Evolutionary conservation across 1,140 invertebrate species (phyloP), one percentile per base, ranked within the genome.

Genomic region (Prorops nasuta): DNA sequence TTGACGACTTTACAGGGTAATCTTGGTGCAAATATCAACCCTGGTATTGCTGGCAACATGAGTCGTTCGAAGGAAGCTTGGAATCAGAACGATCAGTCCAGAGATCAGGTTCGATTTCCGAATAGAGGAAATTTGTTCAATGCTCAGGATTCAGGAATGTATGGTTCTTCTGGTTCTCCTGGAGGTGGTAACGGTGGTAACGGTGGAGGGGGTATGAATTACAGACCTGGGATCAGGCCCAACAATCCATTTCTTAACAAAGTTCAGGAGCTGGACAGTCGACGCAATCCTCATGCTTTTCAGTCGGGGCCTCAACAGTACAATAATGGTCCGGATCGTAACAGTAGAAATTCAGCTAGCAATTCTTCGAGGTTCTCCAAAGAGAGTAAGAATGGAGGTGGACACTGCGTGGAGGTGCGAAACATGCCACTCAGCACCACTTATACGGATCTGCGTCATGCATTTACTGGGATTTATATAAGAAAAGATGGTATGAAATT

Each of bases 401-500:
- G 81, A 6, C 75, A 78, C 39, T 89, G 88, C 60, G 80, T 93
- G 8, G 84, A 88, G 55, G 77, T 94, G 0, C 80, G 81, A 32
- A 86, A 87, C 44, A 83, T 89, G 66, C 83, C 83, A 1, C 69
- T 80, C 14, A 84, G 80, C 48, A 81, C 86, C 0, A 83, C 80
- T n/a, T 91, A 91, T 62, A 81, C 83, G 16, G 91, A 94, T 62
- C 76, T 96, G 0, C 78, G 90, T 9, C 83, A 87, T 42, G 89
- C 94, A 51, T 95, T 96, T 66, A 80, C 83, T 3, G 85, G 85
- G 7, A 81, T 88, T 41, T 84, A 85, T 60, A 91, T 96, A 31
- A 84, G 87, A 8, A 87, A 87, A 51, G 87, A 89, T 62, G 90
- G 91, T 3, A 83, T 96, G 21, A 94, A 94, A 72, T 80, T 96